Percentiles rank a stretch among this genome's conserved stretches.
Conservation (phyloP, 2,888 invertebrate genomes). For the Lithosia quadra region DNA sequence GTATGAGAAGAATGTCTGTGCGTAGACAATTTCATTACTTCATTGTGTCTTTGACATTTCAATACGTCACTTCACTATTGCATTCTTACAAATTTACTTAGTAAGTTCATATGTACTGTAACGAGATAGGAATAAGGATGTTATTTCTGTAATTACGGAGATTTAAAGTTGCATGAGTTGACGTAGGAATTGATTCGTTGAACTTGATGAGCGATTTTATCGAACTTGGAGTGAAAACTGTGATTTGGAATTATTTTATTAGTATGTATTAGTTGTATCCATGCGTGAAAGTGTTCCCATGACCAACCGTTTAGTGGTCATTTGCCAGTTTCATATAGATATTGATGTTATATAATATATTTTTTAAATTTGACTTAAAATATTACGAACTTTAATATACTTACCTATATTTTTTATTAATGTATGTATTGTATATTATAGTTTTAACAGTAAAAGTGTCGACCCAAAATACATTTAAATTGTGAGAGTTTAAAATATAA, state of each 20-base stretch:
- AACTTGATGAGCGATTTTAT: slow-evolving; percentile 56
- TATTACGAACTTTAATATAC: neutral
- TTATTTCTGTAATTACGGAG: slow-evolving; percentile 14
- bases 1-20: slow-evolving; percentile 53
- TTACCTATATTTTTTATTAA: neutral
- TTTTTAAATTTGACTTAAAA: neutral
- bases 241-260: slow-evolving; percentile 53
- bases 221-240: slow-evolving; percentile 47
- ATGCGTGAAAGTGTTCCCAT: slow-evolving; percentile 53
- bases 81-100: slow-evolving; percentile 50
- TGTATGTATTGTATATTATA: neutral
- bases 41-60: slow-evolving; percentile 61
- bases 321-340: slow-evolving; percentile 26
- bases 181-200: slow-evolving; percentile 63
- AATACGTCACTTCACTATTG: slow-evolving; percentile 60
- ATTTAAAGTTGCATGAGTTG: slow-evolving; percentile 36
- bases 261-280: slow-evolving; percentile 42
- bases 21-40: slow-evolving; percentile 58
- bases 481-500: too few species aligned
- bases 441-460: too few species aligned
- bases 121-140: rapidly evolving
- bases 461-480: too few species aligned
- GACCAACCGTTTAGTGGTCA: slow-evolving; percentile 33
- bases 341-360: slow-evolving; percentile 7
- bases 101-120: slow-evolving; percentile 29